Percentiles rank a stretch among this genome's conserved stretches.
Evolutionary conservation across 2,797 vertebrate species (phyloP).

Genomic region (Esox masquinongy): DNA sequence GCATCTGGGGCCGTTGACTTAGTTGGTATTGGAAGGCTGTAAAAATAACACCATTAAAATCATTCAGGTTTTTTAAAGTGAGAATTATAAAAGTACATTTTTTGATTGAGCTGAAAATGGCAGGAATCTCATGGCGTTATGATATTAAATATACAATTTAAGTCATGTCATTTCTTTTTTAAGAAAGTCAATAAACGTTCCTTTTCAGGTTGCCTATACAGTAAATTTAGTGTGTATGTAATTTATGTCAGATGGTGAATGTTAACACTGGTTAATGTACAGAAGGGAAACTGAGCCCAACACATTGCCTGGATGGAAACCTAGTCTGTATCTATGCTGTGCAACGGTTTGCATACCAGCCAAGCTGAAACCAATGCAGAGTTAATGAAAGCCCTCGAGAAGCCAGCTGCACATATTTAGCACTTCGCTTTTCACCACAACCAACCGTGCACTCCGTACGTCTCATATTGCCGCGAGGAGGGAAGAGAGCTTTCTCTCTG

Average conservation of each 20-base stretch:
- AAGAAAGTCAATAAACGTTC: slow-evolving; percentile 28
- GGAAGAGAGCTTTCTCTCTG: slow-evolving; percentile 44
- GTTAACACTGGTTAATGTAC: slow-evolving; percentile 51
- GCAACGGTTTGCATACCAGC: slow-evolving; percentile 38
- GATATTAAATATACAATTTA: slow-evolving; percentile 13
- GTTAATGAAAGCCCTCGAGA: slow-evolving; percentile 75
- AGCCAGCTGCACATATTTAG: slow-evolving; percentile 69
- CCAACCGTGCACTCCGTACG: no score
- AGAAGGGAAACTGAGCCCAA: slow-evolving; percentile 34
- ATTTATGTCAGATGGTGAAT: slow-evolving; percentile 56
- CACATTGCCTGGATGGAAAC: slow-evolving; percentile 63
- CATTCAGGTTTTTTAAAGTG: no score
- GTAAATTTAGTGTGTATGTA: slow-evolving; percentile 23
- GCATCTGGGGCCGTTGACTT: neutral
- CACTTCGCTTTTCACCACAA: no score
- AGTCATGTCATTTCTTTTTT: slow-evolving; percentile 39
- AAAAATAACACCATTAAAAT: no score
- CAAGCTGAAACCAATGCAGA: slow-evolving; percentile 28
- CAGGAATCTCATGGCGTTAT: neutral
- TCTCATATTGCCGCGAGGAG: no score
- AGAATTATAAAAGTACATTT: no score
- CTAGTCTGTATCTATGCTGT: slow-evolving; percentile 47
- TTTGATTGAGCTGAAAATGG: no score
- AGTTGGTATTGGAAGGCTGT: neutral
- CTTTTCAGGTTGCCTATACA: slow-evolving; percentile 11